Evolutionary conservation across 92 coral and sea anemone species (phyloP).

Genomic region (Heliopora coerulea): DNA sequence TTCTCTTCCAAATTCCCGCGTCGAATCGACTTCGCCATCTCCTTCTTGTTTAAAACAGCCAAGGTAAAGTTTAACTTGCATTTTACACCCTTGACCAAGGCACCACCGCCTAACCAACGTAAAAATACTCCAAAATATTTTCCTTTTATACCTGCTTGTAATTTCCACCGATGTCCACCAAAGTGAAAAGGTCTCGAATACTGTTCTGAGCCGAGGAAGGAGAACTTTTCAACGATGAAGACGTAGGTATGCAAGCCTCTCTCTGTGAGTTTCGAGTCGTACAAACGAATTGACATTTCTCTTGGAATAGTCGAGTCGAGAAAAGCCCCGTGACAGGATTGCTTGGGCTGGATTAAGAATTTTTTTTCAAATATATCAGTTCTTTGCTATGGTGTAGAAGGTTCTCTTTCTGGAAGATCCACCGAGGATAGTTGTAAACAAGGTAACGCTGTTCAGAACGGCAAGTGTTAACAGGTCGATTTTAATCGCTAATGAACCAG

Average conservation of each 20-base stretch:
- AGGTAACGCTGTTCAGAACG: not conserved
- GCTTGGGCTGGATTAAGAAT: too few species aligned
- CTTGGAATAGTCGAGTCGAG: not conserved
- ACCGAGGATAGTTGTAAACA: conserved; percentile 5
- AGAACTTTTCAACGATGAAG: conserved; percentile 81
- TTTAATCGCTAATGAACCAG: conserved; percentile 25
- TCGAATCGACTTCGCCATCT: conserved; percentile 66
- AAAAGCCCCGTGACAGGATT: too few species aligned
- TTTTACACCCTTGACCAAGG: conserved; percentile 63
- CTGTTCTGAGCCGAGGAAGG: conserved; percentile 60
- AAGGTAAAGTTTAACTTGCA: conserved; percentile 69
- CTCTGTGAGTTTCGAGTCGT: conserved; percentile 68
- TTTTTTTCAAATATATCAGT: too few species aligned
- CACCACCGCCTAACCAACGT: conserved; percentile 93
- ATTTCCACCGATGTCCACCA: conserved; percentile 86
- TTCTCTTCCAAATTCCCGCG: conserved; percentile 72
- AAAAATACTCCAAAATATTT: conserved; percentile 80
- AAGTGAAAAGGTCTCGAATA: conserved; percentile 86
- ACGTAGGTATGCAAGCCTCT: conserved; percentile 65
- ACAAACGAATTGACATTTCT: conserved; percentile 85
- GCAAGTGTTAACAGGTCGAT: conserved; percentile 18
- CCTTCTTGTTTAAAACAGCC: conserved; percentile 50
- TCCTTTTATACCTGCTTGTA: conserved; percentile 85
- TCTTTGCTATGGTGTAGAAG: too few species aligned
- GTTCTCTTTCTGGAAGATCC: not conserved